Evolutionary conservation across 1,140 invertebrate genomes (phyloP).

Genomic region (Reticulitermes speratus): DNA sequence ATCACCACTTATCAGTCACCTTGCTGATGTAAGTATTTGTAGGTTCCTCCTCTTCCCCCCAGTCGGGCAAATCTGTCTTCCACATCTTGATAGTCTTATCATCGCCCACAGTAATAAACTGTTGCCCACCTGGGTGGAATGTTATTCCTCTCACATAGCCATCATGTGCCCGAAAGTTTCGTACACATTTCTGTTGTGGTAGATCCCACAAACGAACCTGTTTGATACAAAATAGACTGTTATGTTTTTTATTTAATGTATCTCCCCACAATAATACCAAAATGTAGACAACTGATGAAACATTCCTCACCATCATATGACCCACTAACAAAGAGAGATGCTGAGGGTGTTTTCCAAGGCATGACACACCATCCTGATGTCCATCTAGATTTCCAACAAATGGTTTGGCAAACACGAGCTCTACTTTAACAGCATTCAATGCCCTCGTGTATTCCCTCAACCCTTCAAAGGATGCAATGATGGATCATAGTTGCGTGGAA

Average conservation of each 20-base stretch:
- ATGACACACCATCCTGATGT: constrained; percentile 88
- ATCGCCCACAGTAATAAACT: constrained; percentile 84
- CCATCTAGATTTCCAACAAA: constrained; percentile 94
- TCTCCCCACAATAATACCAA: not conserved
- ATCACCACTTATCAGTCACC: constrained; percentile 39
- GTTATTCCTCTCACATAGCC: constrained; percentile 83
- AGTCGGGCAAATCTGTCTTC: constrained; percentile 57
- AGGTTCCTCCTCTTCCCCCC: constrained; percentile 67
- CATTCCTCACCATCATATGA: constrained; percentile 89
- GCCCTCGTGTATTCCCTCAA: constrained; percentile 92
- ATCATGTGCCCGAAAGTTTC: constrained; percentile 85
- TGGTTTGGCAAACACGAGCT: constrained; percentile 96
- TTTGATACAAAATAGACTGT: constrained; percentile 28
- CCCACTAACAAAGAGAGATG: constrained; percentile 75
- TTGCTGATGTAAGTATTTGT: constrained; percentile 76
- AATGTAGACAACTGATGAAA: not conserved
- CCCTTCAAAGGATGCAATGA: constrained; percentile 87
- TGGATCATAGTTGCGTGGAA: constrained; percentile 93
- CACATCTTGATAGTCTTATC: constrained; percentile 96
- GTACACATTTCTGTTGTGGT: constrained; percentile 66
- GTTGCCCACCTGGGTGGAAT: constrained; percentile 59
- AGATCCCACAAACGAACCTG: constrained; percentile 90
- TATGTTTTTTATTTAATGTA: not conserved
- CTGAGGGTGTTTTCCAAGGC: constrained; percentile 84
- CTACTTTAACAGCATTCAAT: constrained; percentile 94